A percentile compares a stretch with the other conserved stretches of the same genome.
Evolutionary conservation across 2,113 vertebrate species (phyloP).

Genomic region (Callipepla californica): DNA sequence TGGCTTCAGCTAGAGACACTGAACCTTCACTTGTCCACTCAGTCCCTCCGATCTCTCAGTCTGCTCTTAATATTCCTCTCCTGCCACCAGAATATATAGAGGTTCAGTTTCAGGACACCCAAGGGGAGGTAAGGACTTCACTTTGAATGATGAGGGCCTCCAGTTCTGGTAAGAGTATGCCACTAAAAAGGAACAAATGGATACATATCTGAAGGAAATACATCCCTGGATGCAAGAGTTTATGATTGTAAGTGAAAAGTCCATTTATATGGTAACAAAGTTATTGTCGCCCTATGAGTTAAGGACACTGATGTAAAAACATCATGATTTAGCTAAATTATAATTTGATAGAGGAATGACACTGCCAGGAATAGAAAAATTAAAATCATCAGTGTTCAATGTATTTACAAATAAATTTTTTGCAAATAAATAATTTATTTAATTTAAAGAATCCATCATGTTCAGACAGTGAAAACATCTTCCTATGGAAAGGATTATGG

Average conservation of each 20-base stretch:
- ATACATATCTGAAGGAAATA: background rate
- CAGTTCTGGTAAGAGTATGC: background rate
- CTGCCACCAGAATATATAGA: slow-evolving; percentile 84
- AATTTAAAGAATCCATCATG: background rate
- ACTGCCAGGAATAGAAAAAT: background rate
- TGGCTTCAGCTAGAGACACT: background rate
- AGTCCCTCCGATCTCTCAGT: slow-evolving; percentile 82
- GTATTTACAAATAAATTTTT: background rate
- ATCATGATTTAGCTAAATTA: background rate
- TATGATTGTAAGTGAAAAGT: background rate
- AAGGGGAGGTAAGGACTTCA: slow-evolving; percentile 71
- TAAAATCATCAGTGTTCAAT: background rate
- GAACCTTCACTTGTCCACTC: slow-evolving; percentile 83
- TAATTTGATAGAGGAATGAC: background rate
- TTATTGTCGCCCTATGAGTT: background rate
- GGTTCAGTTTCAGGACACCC: slow-evolving; percentile 78
- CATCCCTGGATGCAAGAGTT: rapidly evolving
- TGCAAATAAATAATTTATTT: background rate
- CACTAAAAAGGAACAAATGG: background rate
- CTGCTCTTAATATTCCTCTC: slow-evolving; percentile 86
- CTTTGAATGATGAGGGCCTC: background rate
- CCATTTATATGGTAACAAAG: background rate
- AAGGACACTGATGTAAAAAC: background rate
- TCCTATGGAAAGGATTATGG: background rate
- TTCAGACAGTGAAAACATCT: background rate